phyloP scores from a whole-genome alignment of 1,140 invertebrate genomes.

The Venturia canescens region DNA sequence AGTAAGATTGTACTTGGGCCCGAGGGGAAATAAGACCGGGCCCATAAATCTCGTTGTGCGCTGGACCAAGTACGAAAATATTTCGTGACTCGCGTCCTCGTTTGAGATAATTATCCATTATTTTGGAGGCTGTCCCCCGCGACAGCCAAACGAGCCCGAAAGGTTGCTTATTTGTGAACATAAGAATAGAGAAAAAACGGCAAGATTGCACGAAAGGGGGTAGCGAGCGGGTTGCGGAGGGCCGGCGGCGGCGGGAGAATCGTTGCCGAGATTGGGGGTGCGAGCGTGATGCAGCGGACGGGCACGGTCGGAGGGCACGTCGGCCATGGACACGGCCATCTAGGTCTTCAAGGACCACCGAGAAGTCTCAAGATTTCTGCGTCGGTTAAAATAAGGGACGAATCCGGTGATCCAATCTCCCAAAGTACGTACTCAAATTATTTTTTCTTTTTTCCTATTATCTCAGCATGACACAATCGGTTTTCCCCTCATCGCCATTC shows the following conservation, averaged over 20 bases:
- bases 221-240: constrained; percentile 51
- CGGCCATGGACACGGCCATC: constrained; percentile 62
- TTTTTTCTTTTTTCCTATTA: not conserved
- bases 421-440: constrained; percentile 76
- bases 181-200: constrained; percentile 30
- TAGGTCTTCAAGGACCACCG: constrained; percentile 74
- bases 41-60: no score
- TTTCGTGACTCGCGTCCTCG: no score
- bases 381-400: constrained; percentile 77
- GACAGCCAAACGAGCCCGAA: no score
- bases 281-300: constrained; percentile 70
- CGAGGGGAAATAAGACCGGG: no score
- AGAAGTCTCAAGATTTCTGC: constrained; percentile 79
- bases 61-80: no score
- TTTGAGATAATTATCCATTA: no score
- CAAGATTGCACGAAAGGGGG: constrained; percentile 67
- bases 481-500: not conserved
- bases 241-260: constrained; percentile 46
- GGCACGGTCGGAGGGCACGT: constrained; percentile 65
- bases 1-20: no score
- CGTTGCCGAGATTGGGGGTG: constrained; percentile 66
- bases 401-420: constrained; percentile 76
- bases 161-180: not conserved
- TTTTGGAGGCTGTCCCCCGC: no score
- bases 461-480: no score